Conservation (phyloP, 2,113 vertebrate species). For the Erythrolamprus reginae region DNA sequence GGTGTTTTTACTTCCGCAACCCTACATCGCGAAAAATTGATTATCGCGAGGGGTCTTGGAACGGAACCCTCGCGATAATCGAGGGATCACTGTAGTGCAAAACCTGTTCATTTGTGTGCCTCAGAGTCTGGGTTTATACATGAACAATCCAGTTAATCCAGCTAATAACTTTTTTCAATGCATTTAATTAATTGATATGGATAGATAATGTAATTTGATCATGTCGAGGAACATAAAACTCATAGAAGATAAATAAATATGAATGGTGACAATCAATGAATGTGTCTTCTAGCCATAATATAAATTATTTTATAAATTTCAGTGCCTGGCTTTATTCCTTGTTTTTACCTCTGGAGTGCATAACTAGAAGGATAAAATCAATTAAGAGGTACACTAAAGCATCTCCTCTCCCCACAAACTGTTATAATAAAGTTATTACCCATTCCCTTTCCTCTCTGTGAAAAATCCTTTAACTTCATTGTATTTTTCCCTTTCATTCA, state of each 20-base stretch:
- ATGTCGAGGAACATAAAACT: conserved; percentile 37
- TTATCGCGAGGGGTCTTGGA: too few species aligned
- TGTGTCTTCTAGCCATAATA: neutral
- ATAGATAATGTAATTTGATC: conserved; percentile 35
- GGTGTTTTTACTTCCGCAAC: too few species aligned
- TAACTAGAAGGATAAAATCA: conserved; percentile 28
- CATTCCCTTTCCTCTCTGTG: neutral
- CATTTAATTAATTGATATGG: conserved; percentile 49
- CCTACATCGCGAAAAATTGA: too few species aligned
- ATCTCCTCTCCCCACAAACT: conserved; percentile 21
- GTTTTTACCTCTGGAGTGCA: conserved; percentile 14
- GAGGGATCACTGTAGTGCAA: too few species aligned
- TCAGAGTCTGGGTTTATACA: neutral
- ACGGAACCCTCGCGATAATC: too few species aligned
- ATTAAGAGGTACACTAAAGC: conserved; percentile 19
- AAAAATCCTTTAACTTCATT: conserved; percentile 9
- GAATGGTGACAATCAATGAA: conserved; percentile 24
- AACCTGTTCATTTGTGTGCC: neutral
- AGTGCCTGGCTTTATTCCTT: conserved; percentile 13
- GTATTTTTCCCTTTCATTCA: neutral
- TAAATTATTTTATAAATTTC: conserved; percentile 52
- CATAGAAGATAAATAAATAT: conserved; percentile 51
- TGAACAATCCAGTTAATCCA: neutral
- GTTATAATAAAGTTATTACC: conserved; percentile 26
- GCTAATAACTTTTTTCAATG: conserved; percentile 5